phyloP scores from a whole-genome alignment of 1,140 invertebrate species.

The Panulirus ornatus region DNA sequence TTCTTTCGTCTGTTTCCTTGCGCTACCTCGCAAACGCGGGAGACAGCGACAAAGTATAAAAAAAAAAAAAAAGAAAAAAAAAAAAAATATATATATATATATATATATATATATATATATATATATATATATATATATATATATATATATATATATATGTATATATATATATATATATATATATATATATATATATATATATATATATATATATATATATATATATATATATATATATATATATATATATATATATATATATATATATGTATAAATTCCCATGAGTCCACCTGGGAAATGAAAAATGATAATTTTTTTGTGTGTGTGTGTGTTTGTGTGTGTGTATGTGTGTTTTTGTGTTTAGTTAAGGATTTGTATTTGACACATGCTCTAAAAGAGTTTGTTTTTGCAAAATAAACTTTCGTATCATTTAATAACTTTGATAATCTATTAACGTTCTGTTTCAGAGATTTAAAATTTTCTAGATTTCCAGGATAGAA shows the following conservation, averaged over 20 bases:
- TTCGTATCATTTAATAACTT: too few relatives aligned
- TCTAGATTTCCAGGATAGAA: too few relatives aligned
- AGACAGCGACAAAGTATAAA: too few relatives aligned
- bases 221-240: slow-evolving; percentile 6
- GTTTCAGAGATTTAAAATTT: too few relatives aligned
- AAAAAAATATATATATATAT: slow-evolving; percentile 12
- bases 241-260: slow-evolving; percentile 7
- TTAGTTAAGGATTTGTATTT: background rate
- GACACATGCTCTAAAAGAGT: background rate
- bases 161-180: slow-evolving; percentile 42
- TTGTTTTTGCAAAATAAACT: background rate
- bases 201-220: slow-evolving; percentile 6
- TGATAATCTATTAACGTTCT: too few relatives aligned
- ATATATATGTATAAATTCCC: slow-evolving; percentile 3
- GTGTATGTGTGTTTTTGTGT: background rate
- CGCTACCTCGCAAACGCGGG: too few relatives aligned
- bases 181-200: slow-evolving; percentile 33
- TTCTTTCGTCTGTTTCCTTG: too few relatives aligned
- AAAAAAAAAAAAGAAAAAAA: slow-evolving; percentile 2
- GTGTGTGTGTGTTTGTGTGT: slow-evolving; percentile 12
- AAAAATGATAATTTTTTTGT: slow-evolving; percentile 1
- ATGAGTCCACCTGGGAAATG: background rate
- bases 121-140: background rate
- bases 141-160: slow-evolving; percentile 37
- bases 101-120: slow-evolving; percentile 8